Base-by-base conservation (phyloP, 2,113 vertebrate genomes). In the Ascaphus truei region DNA sequence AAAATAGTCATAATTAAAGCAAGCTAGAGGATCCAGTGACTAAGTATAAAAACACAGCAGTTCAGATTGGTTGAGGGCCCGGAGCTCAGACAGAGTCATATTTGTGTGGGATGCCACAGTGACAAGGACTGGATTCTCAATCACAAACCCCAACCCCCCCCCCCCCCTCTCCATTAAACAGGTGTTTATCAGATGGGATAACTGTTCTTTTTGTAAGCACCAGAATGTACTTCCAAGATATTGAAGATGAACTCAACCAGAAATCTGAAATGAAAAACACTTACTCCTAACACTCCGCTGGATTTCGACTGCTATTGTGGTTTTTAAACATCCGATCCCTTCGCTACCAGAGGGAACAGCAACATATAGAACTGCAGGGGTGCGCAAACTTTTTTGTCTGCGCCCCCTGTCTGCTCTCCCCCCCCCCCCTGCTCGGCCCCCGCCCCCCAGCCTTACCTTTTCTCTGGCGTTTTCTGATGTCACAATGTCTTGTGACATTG, bases 1-100 rank as follows among this genome's bases (percentile, higher is more conserved):
- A 47, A 68, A 68, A 68, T 48, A 68, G 39, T 45, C 18, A n/a
- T 18, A 55, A 41, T 41, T 52, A 65, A 53, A 53, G 23, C 25
- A 55, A 53, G 62, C 34, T 43, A 13, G 25, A 55, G 51, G n/a
- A 36, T 39, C 30, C 50, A 29, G 45, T 62, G 43, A 34, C 26
- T 43, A 53, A 27, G n/a, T 39, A 64, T 10, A 65, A 55, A 55
- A 55, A 61, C 58, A 45, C 10, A 61, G 7, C 3, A 61, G 39
- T 13, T 8, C 25, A 7, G 48, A 51, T 51, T 15, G 4, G 23
- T 9, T 25, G 12, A 23, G 23, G 25, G 9, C 25, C 13, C 15
- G 11, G 39, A 43, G 26, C 39, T 20, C 37, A 45, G 58, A 61
- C 25, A 61, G 9, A 45, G 18, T 61, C 37, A 26, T 41, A 16